Percentiles rank a stretch among this genome's conserved stretches.
Evolutionary conservation across 2,888 invertebrate genomes (phyloP).

Genomic region (Ormyrus thymus): DNA sequence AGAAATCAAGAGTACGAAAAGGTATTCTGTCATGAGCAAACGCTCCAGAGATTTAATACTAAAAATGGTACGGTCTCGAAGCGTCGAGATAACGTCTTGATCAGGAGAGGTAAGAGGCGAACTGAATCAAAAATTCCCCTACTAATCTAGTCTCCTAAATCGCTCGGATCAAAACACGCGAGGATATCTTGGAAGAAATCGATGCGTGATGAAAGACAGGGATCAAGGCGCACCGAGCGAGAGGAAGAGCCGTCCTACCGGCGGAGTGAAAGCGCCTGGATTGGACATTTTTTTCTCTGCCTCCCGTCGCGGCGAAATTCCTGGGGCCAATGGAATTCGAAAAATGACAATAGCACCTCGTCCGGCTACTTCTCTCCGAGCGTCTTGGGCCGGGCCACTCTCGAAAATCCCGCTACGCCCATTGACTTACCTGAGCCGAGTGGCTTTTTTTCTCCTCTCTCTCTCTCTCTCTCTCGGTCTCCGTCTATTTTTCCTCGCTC

Average conservation of each 20-base stretch:
- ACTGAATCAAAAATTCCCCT: constrained; percentile 19
- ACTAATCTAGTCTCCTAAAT: constrained; percentile 18
- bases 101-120: constrained; percentile 10
- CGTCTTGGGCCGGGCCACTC: constrained; percentile 22
- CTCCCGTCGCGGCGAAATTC: constrained; percentile 43
- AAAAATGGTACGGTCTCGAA: too few species aligned
- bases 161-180: neutral
- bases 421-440: constrained; percentile 13
- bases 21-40: too few species aligned
- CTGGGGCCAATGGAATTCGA: constrained; percentile 56
- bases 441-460: neutral
- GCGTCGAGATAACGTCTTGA: constrained; percentile 18
- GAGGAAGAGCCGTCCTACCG: constrained; percentile 44
- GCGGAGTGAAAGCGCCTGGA: constrained; percentile 30
- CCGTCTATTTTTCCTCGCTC: neutral
- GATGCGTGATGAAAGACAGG: constrained; percentile 3
- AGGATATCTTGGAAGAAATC: neutral
- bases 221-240: neutral
- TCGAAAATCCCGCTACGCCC: constrained; percentile 44
- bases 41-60: neutral
- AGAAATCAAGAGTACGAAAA: too few species aligned
- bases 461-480: neutral
- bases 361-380: constrained; percentile 18
- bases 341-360: constrained; percentile 51
- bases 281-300: constrained; percentile 47